Base-by-base conservation (phyloP, 2,888 invertebrate genomes). In the Cryptocephalus moraei region DNA sequence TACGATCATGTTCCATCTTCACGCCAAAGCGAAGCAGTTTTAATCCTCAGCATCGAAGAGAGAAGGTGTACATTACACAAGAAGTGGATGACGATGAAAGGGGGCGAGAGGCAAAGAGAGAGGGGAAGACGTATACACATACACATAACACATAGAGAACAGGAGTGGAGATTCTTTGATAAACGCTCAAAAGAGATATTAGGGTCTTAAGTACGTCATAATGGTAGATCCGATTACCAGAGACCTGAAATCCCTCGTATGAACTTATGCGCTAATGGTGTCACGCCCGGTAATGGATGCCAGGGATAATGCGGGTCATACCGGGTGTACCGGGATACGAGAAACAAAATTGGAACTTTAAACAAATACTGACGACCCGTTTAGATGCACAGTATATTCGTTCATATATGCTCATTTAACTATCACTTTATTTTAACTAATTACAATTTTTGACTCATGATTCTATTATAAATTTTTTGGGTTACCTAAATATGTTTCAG, bases 171-270 rank as follows among this genome's bases (percentile, higher is more conserved):
- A 60, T 60, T 57, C 58, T 60, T 60, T 60, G 58, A 60, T 60
- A 57, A 54, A 54, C 49, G 54, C 54, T 58, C 56, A 58, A 60
- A 60, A 56, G 53, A 57, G 53, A 55, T 56, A 56, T 57, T 56
- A 58, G 55, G 56, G 55, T 51, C 48, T 50, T 52, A 55, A 53
- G 56, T 55, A 55, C 44, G 47, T 49, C 51, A 56, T 53, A 56
- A 56, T 55, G 45, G 36, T 36, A 12, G 36, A 36, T 36, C 36
- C 36, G n/a, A 36, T 36, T 36, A 36, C 36, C 36, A 12, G 36
- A 12, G 36, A n/a, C 36, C 36, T 12, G 12, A 36, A 36, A 36
- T 36, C 36, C 12, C 36, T 36, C 12, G 36, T 36, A 36, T 36
- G 22, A 22, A 22, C 22, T 22, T 22, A 11, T 36, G 36, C 36